phyloP scores from a whole-genome alignment of 2,888 invertebrate genomes.

The Rutpela maculata region DNA sequence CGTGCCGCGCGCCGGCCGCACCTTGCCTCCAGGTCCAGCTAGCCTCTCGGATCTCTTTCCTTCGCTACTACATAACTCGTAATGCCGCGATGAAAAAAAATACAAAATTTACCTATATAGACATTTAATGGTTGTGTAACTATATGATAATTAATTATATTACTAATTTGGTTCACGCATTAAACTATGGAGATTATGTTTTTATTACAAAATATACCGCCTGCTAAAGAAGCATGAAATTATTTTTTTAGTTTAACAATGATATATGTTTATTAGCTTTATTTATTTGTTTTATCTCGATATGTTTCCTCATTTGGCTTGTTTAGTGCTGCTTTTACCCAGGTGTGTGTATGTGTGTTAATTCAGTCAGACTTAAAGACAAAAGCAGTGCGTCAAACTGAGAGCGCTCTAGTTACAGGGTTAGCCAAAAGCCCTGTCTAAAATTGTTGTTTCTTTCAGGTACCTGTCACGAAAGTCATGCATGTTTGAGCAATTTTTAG shows the following conservation, averaged over 20 bases:
- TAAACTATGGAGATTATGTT: background rate
- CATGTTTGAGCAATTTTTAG: no score
- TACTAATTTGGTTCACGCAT: background rate
- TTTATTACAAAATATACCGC: background rate
- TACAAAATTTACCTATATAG: background rate
- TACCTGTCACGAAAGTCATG: no score
- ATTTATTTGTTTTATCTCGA: background rate
- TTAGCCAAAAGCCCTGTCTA: no score
- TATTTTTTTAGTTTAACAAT: background rate
- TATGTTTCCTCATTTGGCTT: background rate
- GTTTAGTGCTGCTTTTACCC: background rate
- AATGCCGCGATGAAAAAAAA: background rate
- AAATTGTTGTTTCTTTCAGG: no score
- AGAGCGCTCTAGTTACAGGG: no score
- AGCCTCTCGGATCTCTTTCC: constrained; percentile 21
- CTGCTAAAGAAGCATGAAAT: background rate
- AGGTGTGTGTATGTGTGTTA: background rate
- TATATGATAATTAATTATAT: background rate
- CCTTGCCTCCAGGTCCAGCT: constrained; percentile 59
- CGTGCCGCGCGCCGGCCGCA: constrained; percentile 61
- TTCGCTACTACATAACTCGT: constrained; percentile 15
- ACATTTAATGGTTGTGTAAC: background rate
- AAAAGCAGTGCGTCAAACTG: no score
- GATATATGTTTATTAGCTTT: background rate
- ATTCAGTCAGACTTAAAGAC: background rate